Evolutionary conservation across 2,797 vertebrate species (phyloP), one percentile per base, ranked within the genome.

Genomic region (Urosaurus nigricauda): DNA sequence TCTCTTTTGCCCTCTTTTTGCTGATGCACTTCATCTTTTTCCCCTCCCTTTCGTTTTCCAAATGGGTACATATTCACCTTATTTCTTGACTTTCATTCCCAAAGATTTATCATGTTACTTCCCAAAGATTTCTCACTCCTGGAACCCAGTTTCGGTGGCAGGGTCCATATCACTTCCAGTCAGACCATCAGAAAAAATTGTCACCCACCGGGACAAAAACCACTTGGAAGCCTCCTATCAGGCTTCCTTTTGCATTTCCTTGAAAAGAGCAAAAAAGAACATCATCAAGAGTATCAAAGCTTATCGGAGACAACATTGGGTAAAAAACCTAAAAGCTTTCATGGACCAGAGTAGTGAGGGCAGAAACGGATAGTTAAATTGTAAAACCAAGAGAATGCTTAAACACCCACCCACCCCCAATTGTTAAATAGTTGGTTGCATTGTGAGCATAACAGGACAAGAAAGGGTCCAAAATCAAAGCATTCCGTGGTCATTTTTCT

Each of bases 381-480:
- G 71, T 85, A 86, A 37, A 47, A 32, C 21, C 26, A 14, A 19
- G 0, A 0, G 1, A 5, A 1, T 0, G n/a, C 6, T 51, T 74
- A 78, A 43, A 89, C 32, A 85, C 84, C 71, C 79, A 56, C 84
- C 47, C 90, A 68, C 82, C 87, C 84, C 53, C 88, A 60, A 88
- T 51, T 87, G 86, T 94, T 95, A 97, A 98, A 98, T 97, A 97
- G 98, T 97, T 95, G 97, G 98, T 98, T 97, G 98, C 97, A 98
- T 98, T 98, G 98, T 98, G 97, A 95, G 90, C 96, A 51, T 16
- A 65, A 89, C 26, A 68, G 89, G 93, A 95, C 91, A 93, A 95
- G 96, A 95, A 96, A 97, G 97, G 97, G 97, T 96, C 97, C 94
- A 95, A 98, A 98, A 98, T 98, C 98, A 98, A 98, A 98, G 98